Conservation (phyloP, 2,888 invertebrate genomes). For the Temnothorax rugatulus region DNA sequence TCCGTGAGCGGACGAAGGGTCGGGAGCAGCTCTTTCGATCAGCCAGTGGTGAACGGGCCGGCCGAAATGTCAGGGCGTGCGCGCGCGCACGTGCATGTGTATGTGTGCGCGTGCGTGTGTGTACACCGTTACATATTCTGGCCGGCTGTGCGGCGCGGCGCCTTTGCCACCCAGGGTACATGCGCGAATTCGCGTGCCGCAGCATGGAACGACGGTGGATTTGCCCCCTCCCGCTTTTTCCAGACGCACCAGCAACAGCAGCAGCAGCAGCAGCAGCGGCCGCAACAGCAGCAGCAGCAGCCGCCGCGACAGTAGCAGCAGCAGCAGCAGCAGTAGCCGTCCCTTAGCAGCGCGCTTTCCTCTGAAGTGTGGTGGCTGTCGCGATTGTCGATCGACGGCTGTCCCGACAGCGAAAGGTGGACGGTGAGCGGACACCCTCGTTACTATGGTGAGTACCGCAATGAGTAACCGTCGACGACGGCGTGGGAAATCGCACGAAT, state of each 20-base stretch:
- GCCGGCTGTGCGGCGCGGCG: conserved; percentile 35
- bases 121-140: conserved; percentile 3
- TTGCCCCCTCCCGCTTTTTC: conserved; percentile 45
- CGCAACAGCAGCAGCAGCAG: not conserved
- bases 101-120: not conserved
- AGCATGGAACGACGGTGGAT: conserved; percentile 45
- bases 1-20: conserved; percentile 45
- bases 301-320: not conserved
- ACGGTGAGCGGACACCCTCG: conserved; percentile 22
- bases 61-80: conserved; percentile 40
- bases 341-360: conserved; percentile 14
- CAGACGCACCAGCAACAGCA: conserved; percentile 33
- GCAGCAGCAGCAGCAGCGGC: not conserved
- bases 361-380: conserved; percentile 38
- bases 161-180: conserved; percentile 20
- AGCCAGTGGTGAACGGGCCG: conserved; percentile 43
- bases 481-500: not conserved
- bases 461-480: not conserved
- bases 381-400: conserved; percentile 28
- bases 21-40: conserved; percentile 54
- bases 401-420: conserved; percentile 15
- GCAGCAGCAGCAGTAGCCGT: not conserved
- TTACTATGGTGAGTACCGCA: conserved; percentile 53
- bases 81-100: not conserved
- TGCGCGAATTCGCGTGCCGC: conserved; percentile 55